A percentile compares a stretch with the other conserved stretches of the same genome.
These are phyloP conservation scores for Plutella xylostella DNA, from an alignment of 2,888 invertebrate genomes.

Conservation along the genomic window DNA sequence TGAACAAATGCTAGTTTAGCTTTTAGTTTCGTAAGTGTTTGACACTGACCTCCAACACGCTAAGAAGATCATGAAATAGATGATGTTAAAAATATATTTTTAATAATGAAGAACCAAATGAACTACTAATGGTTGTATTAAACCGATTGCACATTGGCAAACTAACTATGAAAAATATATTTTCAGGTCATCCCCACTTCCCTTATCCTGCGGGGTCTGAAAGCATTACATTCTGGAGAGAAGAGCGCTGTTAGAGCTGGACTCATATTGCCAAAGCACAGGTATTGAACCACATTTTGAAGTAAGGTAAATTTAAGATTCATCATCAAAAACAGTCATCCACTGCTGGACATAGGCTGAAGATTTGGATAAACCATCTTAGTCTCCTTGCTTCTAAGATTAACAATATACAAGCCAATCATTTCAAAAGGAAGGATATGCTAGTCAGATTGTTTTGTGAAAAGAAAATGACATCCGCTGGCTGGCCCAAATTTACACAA, in stretches of 20 bases:
- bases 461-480: too few relatives aligned
- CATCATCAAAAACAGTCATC: background rate
- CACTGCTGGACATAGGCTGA: background rate
- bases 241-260: background rate
- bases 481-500: too few relatives aligned
- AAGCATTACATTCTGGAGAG: background rate
- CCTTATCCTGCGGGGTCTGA: background rate
- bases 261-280: background rate
- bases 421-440: background rate
- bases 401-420: background rate
- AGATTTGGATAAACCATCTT: background rate
- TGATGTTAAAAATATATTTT: background rate
- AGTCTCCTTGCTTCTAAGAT: background rate
- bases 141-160: background rate
- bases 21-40: too few relatives aligned
- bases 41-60: background rate
- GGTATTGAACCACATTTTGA: background rate
- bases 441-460: too few relatives aligned
- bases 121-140: background rate
- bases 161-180: background rate
- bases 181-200: background rate
- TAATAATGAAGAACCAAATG: too few relatives aligned
- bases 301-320: background rate
- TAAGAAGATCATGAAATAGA: background rate
- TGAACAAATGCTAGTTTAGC: too few relatives aligned